A percentile compares a stretch with the other conserved stretches of the same genome.
phyloP scores from a whole-genome alignment of 2,888 invertebrate species.

The Hipparchia semele region DNA sequence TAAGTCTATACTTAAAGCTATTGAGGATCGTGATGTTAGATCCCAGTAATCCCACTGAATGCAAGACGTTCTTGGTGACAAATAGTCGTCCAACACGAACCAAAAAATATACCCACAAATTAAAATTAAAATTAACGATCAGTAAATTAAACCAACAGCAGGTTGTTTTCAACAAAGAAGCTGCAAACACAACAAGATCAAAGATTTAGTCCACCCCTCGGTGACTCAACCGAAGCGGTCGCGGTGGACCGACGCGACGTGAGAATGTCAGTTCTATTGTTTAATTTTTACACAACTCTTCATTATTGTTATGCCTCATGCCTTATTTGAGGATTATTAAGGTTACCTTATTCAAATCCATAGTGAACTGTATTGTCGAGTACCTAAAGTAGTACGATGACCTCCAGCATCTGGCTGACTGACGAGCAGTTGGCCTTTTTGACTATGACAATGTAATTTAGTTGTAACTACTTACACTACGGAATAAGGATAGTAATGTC shows the following conservation, averaged over 20 bases:
- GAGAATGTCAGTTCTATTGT: slow-evolving; percentile 15
- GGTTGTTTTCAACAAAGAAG: not conserved
- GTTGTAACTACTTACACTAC: no score
- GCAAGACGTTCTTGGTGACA: no score
- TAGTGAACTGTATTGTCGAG: not conserved
- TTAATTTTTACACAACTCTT: slow-evolving; percentile 10
- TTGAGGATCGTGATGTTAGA: no score
- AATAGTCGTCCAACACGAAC: no score
- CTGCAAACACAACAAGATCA: not conserved
- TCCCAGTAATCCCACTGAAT: no score
- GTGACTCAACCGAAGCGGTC: not conserved
- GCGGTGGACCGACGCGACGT: not conserved
- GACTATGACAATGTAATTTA: no score
- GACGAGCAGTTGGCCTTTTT: no score
- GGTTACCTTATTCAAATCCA: slow-evolving; percentile 6
- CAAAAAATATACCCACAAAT: no score
- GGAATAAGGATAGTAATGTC: no score
- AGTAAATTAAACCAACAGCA: not conserved
- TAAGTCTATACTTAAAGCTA: no score
- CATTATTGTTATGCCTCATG: not conserved
- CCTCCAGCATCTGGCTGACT: not conserved
- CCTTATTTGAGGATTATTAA: not conserved
- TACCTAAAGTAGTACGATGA: not conserved
- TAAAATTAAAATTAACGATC: not conserved
- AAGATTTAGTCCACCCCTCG: not conserved